Base-by-base conservation (phyloP, 1,140 invertebrate genomes). In the Microplitis demolitor region DNA sequence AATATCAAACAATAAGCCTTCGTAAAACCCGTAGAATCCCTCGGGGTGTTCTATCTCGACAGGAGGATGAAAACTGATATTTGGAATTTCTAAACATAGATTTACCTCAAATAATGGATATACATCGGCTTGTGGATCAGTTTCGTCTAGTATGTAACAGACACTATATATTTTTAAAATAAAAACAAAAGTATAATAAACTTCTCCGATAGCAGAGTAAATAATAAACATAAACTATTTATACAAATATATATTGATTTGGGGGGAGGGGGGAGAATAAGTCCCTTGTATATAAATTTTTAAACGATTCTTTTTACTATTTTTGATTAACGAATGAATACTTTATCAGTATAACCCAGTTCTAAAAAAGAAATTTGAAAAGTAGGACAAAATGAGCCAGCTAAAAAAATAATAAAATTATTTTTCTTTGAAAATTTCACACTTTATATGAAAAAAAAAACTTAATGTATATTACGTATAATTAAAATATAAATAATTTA, bases 51-150 rank as follows among this genome's bases (percentile, higher is more conserved):
- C 88, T 9, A 88, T 78, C 77, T 92, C 89, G 35, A 94, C 80
- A 4, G 89, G 89, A 0, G 92, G 92, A 14, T 87, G 80, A 77
- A 91, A 94, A 9, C 89, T 82, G 39, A 94, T 89, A 33, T 90
- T 85, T 0, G 90, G 89, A 24, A 90, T 88, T 60, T 90, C 86
- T 3, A 95, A 84, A 74, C 90, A 89, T 73, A 95, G 85, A 34
- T 89, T 83, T 33, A 93, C 88, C 81, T 93, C 90, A 76, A 91
- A 90, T 0, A 91, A 83, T 0, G 91, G 90, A 3, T 66, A 71
- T 8, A 81, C 75, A 13, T 78, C 72, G 14, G 69, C 71, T 74
- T 77, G 85, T 69, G 74, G 83, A 83, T 82, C 84, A 72, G 79
- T 90, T 78, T 89, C 87, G 77, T 80, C 83, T 3, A 85, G 87